Conservation (phyloP, 2,888 invertebrate species). For the Ectemnius lituratus region DNA sequence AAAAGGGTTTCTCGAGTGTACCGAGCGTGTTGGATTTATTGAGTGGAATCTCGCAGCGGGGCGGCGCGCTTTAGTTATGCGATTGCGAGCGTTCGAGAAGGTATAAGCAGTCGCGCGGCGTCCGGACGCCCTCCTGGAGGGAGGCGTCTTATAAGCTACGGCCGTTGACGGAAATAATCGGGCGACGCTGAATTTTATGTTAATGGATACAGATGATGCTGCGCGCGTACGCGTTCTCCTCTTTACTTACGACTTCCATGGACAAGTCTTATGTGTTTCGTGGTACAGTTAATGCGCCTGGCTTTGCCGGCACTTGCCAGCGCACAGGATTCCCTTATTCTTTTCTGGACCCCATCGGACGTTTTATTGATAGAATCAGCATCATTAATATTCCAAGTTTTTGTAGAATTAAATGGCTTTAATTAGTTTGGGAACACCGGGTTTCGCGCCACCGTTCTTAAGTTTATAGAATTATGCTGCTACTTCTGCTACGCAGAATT, state of each 20-base stretch:
- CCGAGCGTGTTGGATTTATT: conserved; percentile 28
- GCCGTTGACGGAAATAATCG: conserved; percentile 26
- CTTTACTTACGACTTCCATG: conserved; percentile 13
- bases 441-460: too few species aligned
- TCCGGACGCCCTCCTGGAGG: conserved; percentile 15
- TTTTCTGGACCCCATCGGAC: too few species aligned
- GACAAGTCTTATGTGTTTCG: background rate
- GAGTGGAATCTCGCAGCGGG: conserved; percentile 24
- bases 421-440: too few species aligned
- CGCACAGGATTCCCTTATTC: background rate
- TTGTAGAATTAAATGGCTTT: too few species aligned
- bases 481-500: background rate
- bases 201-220: conserved; percentile 6
- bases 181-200: conserved; percentile 25
- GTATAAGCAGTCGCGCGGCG: background rate
- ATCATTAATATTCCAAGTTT: too few species aligned
- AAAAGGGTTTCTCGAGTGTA: background rate
- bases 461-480: background rate
- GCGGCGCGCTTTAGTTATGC: conserved; percentile 28
- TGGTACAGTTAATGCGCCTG: background rate
- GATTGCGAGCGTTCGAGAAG: conserved; percentile 19
- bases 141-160: conserved; percentile 17
- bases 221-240: conserved; percentile 12
- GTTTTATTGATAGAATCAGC: too few species aligned
- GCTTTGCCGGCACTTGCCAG: background rate